Base-by-base conservation (phyloP, 2,888 invertebrate species). In the Priocnemis perturbator region DNA sequence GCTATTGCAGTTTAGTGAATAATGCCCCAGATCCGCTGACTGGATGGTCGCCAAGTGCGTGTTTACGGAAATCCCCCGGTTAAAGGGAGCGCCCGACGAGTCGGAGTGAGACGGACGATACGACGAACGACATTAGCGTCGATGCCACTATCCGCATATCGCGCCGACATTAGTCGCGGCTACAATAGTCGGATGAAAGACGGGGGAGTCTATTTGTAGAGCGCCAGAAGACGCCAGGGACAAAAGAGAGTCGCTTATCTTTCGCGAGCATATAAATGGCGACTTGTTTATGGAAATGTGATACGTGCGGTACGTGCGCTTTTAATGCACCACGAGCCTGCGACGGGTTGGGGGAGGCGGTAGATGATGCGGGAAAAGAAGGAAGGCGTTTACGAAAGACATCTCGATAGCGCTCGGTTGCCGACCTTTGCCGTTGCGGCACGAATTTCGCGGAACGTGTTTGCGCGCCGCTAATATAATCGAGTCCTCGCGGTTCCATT, bases 11-110 rank as follows among this genome's bases (percentile, higher is more conserved):
- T 74, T 74, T 61, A 73, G 61, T 69, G 74, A 74, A 76, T 78
- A 79, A 73, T 71, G 63, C 64, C 60, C 67, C 71, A 52, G 60
- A 62, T 73, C 76, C 71, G 60, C 66, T 7, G 66, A 69, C 71
- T 84, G 84, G 84, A 76, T 45, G 21, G 0, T 0, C 58, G 83
- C 84, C 84, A 84, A 78, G 75, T 77, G 78, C 81, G 77, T 84
- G 84, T 84, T 84, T 84, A 84, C 84, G 83, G 83, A 84, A 84
- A 83, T 80, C 71, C 64, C 67, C 64, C 19, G 55, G 48, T 57
- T 20, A 48, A 52, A 57, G 64, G 72, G 71, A 64, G 48, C 56
- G 61, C 37, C 21, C 23, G 75, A 62, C 69, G 68, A 71, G 62
- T 58, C 48, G 48, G 14, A 45, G 60, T 19, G 71, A 37, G 37